Base-by-base conservation (phyloP, 2,888 invertebrate genomes). In the Caenorhabditis uteleia region DNA sequence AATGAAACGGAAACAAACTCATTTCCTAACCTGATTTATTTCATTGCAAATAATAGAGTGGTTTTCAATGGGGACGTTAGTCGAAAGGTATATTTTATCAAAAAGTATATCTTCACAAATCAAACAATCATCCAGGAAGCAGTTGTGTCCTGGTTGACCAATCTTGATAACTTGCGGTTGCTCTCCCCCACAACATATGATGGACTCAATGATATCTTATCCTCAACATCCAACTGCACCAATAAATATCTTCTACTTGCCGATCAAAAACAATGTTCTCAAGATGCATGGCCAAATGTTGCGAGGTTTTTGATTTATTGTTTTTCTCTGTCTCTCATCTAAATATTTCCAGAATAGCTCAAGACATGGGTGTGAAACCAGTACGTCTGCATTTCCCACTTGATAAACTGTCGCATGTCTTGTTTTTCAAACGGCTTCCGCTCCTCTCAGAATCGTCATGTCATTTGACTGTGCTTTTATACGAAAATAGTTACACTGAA, bases 21-120 rank as follows among this genome's bases (percentile, higher is more conserved):
- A 3, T 65, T 64, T 27, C 70, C 70, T 1, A 57, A 57, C 29
- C 33, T 71, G 33, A 58, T 66, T 3, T 71, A 71, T 26, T 65
- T 68, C 18, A 68, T 71, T 26, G 68, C 59, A 1, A 29, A 54
- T 33, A 59, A 58, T 4, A 42, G 44, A 7, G 27, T 51, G 18
- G 43, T 62, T 21, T 71, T 43, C 38, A 53, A 53, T 34, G 68
- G 62, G 8, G 66, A 71, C 42, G 40, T 62, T 5, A 57, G 26
- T 14, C 20, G 45, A 3, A 55, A 57, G 57, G 71, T 68, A 3
- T 25, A 39, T 39, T 49, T 45, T 23, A 20, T 44, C 18, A 12
- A 26, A 49, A 16, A 12, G 8, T 12, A 3, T 18, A 2, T 20
- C n/a, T 14, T 5, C 7, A 29, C 31, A 7, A 29, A 29, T 3